Evolutionary conservation across 2,113 vertebrate genomes (phyloP), one percentile per base, ranked within the genome.

Genomic region (Rhinoderma darwinii): DNA sequence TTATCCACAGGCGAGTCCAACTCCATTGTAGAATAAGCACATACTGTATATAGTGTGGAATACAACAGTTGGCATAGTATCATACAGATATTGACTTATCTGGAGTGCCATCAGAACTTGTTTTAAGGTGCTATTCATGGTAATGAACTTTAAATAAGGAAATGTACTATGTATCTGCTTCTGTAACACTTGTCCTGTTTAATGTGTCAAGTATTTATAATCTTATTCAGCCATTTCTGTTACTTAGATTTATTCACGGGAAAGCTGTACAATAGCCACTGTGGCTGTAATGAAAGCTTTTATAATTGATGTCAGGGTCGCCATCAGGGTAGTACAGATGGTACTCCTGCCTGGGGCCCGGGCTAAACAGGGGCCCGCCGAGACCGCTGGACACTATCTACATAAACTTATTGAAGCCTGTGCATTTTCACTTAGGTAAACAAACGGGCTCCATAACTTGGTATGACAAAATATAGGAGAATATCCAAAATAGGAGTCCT

Each of bases 11-110:
- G 54, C 41, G 20, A 39, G 39, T 27, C 72, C 39, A 50, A 82
- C 66, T 74, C 35, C 86, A 87, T 76, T 86, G 74, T 73, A 86
- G 22, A 41, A 82, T 73, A 80, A 66, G 30, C n/a, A 59, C 68
- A 84, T 86, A n/a, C n/a, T n/a, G n/a, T n/a, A 75, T 20, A 56
- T 72, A 73, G 32, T 70, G 56, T 9, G 0, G 20, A 17, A 59
- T 27, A 78, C 74, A 77, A 66, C 56, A 61, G 68, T 59, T 41
- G 44, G 51, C 54, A 61, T 30, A 59, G 74, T 37, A 22, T 86
- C 74, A 47, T 51, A 68, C 43, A 51, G 30, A 86, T 51, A 43
- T 75, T 74, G 39, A 51, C 61, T 68, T 51, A 79, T 76, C 84
- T 27, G 59, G 30, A 44, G 84, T 70, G 76, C 61, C n/a, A 3